Conservation (phyloP, 2,888 invertebrate genomes). For the Drosophila diplacantha region DNA sequence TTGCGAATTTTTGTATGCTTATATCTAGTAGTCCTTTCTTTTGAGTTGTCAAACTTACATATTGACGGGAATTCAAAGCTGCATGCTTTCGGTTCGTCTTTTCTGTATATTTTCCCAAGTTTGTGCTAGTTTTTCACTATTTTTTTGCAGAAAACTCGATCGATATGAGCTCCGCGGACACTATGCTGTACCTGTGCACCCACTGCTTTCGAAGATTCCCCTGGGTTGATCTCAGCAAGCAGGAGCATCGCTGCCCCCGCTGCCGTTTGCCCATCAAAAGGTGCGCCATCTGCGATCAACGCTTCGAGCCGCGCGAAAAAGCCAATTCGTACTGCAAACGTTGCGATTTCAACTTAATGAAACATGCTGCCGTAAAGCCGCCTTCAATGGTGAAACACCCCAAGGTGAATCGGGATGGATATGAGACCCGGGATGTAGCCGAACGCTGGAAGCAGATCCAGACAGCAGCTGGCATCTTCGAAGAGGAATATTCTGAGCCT, state of each 20-base stretch:
- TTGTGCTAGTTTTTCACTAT: neutral
- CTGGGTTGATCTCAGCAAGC: conserved; percentile 1
- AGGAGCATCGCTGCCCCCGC: conserved; percentile 3
- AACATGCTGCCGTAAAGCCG: neutral
- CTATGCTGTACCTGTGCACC: neutral
- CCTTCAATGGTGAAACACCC: neutral
- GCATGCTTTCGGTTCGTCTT: neutral
- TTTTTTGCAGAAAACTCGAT: neutral
- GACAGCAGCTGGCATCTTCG: neutral
- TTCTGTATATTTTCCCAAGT: neutral
- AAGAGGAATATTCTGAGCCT: conserved; percentile 1
- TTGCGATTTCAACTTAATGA: conserved; percentile 4
- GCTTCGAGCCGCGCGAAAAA: conserved; percentile 4
- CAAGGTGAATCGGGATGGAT: neutral
- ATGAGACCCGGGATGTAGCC: neutral
- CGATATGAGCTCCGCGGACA: neutral
- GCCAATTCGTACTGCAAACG: neutral
- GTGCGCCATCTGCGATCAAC: conserved; percentile 7
- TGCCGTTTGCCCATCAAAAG: neutral
- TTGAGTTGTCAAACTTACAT: neutral
- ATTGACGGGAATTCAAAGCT: neutral
- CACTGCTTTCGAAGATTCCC: neutral
- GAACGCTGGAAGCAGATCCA: conserved; percentile 7
- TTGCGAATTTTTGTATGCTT: rapidly evolving
- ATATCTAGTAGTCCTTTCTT: neutral